Evolutionary conservation across 2,888 invertebrate genomes (phyloP), one percentile per base, ranked within the genome.

Genomic region (Cheilosia variabilis): DNA sequence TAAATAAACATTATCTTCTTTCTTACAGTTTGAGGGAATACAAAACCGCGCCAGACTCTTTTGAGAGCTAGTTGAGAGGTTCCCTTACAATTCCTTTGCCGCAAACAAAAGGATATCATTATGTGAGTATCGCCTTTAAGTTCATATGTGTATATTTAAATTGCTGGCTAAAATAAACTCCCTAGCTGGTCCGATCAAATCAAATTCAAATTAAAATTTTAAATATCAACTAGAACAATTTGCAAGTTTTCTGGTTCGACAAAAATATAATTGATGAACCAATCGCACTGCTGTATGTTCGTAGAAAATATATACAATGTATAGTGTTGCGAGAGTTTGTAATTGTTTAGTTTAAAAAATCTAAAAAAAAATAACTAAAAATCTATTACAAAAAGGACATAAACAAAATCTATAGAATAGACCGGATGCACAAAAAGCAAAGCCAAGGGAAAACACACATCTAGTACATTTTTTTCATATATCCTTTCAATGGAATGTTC

Each of bases 1-100:
- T 37, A 17, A 45, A 45, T 45, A 17, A 15, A 45, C 7, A 0
- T 45, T 17, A 2, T 45, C 41, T 53, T 62, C 15, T 47, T 45
- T 53, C 15, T 77, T 86, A 9, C 72, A 86, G 86, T 86, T 77
- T 86, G 86, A 86, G 76, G 80, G 68, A 77, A 76, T 65, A 72
- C 71, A 77, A 60, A 45, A 53, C 77, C 72, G 71, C 76, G 68
- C 57, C 58, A 66, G 76, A 86, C 80, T 81, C 81, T 81, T 86
- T 86, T 86, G 62, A 86, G 86, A 86, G 86, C 81, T 77, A 86
- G 80, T 86, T 86, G 72, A 86, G 81, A 80, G 86, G 71, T 81
- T 58, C 76, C 71, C 86, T 69, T 77, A 81, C 76, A 86, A 86
- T 86, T 86, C 77, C 86, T 86, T 81, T 86, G 55, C 52, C 57